Conservation (phyloP, 2,888 invertebrate species). For the Trachelus troglodyta region DNA sequence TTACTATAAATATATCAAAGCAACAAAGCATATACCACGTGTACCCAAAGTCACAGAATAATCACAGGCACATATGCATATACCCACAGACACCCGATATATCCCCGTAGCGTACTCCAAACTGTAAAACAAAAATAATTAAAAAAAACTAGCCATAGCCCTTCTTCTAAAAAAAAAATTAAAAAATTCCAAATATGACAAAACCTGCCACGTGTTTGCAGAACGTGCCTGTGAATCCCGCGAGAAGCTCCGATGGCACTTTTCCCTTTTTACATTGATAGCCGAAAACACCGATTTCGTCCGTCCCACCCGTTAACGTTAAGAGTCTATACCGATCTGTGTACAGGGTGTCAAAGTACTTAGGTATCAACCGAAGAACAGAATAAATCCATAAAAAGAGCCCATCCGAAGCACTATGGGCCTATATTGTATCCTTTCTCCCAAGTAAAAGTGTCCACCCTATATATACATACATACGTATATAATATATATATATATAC, state of each 20-base stretch:
- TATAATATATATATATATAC: background rate
- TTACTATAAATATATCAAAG: no score
- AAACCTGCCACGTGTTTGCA: constrained; percentile 35
- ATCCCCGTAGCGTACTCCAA: background rate
- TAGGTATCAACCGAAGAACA: background rate
- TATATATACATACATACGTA: background rate
- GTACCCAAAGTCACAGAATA: no score
- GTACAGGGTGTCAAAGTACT: background rate
- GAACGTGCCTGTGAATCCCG: constrained; percentile 40
- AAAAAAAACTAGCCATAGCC: background rate
- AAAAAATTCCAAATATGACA: background rate
- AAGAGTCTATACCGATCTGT: background rate
- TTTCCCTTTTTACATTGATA: constrained; percentile 14
- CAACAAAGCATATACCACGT: no score
- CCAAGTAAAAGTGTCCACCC: background rate
- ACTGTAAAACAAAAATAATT: background rate
- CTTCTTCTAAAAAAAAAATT: background rate
- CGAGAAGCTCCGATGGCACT: constrained; percentile 30
- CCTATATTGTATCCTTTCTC: background rate
- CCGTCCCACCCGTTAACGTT: background rate
- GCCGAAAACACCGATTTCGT: background rate
- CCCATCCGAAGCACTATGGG: background rate
- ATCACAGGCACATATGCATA: no score
- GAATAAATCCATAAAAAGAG: background rate
- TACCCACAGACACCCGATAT: no score